phyloP scores from a whole-genome alignment of 92 coral and sea anemone genomes.

The Plumapathes pennacea region DNA sequence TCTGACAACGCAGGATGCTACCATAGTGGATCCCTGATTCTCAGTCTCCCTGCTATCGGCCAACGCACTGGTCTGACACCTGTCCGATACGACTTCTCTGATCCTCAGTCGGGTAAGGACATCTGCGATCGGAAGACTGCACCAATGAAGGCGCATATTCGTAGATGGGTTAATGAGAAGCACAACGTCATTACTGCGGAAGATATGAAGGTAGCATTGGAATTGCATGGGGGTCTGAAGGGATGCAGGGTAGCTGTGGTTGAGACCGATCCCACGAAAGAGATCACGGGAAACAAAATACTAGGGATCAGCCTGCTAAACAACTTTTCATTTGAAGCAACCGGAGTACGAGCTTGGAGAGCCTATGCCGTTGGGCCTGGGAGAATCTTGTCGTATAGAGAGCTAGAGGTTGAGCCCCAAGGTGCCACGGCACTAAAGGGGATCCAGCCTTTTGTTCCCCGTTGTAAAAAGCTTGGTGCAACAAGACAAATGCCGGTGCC shows the following conservation, averaged over 20 bases:
- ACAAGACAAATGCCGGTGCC: too few species aligned
- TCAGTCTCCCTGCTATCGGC: conserved; percentile 6
- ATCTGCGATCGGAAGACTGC: conserved; percentile 35
- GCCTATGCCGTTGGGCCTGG: conserved; percentile 36
- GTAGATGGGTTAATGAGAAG: conserved; percentile 5
- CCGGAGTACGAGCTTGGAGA: conserved; percentile 24
- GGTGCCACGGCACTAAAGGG: too few species aligned
- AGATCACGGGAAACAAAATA: background rate
- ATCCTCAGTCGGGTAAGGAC: conserved; percentile 40
- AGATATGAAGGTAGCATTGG: conserved; percentile 22
- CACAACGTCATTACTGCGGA: conserved; percentile 8
- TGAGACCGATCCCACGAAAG: background rate
- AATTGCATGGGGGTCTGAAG: conserved; percentile 17
- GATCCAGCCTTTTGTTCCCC: too few species aligned
- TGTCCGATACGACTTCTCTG: conserved; percentile 29
- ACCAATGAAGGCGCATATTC: conserved; percentile 32
- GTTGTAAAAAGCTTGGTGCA: too few species aligned
- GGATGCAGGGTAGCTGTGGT: conserved; percentile 24
- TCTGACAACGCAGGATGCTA: conserved; percentile 47
- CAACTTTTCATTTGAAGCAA: conserved; percentile 24
- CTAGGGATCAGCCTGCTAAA: conserved; percentile 29
- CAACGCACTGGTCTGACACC: conserved; percentile 8
- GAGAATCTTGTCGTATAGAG: conserved; percentile 14
- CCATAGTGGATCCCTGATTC: conserved; percentile 11
- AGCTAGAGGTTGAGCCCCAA: too few species aligned